Evolutionary conservation across 2,888 invertebrate genomes (phyloP).

Genomic region (Drosophila picticornis): DNA sequence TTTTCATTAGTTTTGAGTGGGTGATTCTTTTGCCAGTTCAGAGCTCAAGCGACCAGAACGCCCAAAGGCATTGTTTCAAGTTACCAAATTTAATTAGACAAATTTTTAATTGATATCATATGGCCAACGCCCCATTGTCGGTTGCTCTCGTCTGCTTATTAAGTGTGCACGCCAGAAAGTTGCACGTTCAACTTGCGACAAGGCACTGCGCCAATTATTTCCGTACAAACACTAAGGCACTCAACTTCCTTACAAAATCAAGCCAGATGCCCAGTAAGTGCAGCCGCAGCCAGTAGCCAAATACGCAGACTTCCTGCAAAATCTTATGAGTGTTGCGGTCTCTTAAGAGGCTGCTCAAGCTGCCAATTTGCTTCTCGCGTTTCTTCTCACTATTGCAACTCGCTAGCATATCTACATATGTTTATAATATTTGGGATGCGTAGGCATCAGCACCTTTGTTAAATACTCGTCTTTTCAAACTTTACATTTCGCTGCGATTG

Average conservation of each 20-base stretch:
- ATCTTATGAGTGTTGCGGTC: constrained; percentile 1
- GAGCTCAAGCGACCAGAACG: constrained; percentile 69
- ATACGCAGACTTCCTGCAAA: background rate
- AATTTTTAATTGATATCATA: constrained; percentile 82
- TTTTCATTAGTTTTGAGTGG: constrained; percentile 70
- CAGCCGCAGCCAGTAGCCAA: background rate
- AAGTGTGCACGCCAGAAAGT: constrained; percentile 46
- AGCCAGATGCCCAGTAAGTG: constrained; percentile 9
- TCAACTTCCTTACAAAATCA: constrained; percentile 17
- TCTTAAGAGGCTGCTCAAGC: background rate
- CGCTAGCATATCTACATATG: too few relatives aligned
- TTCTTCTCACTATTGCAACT: background rate
- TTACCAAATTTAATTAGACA: constrained; percentile 80
- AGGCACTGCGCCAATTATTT: constrained; percentile 45
- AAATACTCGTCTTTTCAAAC: background rate
- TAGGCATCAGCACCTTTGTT: background rate
- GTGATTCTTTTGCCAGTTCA: constrained; percentile 53
- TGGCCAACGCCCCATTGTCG: constrained; percentile 68
- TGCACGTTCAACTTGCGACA: constrained; percentile 53
- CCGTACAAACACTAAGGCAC: constrained; percentile 9
- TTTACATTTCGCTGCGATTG: background rate
- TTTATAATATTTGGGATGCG: background rate
- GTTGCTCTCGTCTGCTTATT: constrained; percentile 17
- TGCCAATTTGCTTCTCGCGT: background rate
- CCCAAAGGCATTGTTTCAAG: constrained; percentile 72